phyloP scores from a whole-genome alignment of 2,797 vertebrate species.

The Taeniopygia guttata region DNA sequence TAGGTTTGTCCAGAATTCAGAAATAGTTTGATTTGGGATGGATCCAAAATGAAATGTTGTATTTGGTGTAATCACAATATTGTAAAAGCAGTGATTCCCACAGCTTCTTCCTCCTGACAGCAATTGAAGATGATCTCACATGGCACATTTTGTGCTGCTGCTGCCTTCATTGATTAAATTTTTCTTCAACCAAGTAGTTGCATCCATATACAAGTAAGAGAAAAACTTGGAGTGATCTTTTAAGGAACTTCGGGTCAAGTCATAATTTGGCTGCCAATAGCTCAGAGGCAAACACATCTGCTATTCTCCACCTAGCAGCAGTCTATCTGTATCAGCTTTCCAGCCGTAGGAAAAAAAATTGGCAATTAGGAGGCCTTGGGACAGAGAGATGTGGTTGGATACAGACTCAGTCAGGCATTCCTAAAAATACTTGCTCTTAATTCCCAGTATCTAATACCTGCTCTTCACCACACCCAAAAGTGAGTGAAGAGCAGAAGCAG shows the following conservation, averaged over 20 bases:
- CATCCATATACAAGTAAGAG: background rate
- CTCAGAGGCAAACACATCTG: conserved; percentile 14
- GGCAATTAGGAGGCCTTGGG: background rate
- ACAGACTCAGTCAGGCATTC: background rate
- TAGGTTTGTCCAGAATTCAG: background rate
- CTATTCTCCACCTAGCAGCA: conserved; percentile 22
- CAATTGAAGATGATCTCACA: background rate
- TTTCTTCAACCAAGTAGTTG: background rate
- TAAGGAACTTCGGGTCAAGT: conserved; percentile 20
- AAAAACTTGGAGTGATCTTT: background rate
- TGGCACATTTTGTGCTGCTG: background rate
- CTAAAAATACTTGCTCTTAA: background rate
- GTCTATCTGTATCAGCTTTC: background rate
- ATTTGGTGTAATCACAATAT: background rate
- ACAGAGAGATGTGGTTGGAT: background rate
- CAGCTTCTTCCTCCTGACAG: background rate
- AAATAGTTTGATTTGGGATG: background rate
- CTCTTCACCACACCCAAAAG: background rate
- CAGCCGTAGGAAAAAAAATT: background rate
- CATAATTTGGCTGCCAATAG: conserved; percentile 28
- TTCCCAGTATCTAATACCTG: background rate
- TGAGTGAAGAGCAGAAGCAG: background rate
- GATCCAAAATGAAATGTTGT: background rate
- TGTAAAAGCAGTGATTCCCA: conserved; percentile 13
- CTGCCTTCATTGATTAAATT: conserved; percentile 31